Conservation (phyloP, 2,113 vertebrate genomes). For the Ceyx margarethae region DNA sequence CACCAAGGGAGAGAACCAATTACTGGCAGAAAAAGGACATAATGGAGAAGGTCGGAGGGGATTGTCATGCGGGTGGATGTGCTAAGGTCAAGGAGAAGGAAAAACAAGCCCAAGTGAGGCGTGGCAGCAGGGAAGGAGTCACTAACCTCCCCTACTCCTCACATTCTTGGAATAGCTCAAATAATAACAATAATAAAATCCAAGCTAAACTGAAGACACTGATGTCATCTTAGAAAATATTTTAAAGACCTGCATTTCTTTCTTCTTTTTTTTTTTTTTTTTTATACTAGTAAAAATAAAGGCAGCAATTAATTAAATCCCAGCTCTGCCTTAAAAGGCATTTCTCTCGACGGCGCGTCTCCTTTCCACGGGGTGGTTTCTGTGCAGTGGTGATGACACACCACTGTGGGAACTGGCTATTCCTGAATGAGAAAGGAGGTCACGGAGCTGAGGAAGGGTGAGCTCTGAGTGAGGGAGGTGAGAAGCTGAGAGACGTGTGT, state of each 20-base stretch:
- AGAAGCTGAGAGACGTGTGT: not conserved
- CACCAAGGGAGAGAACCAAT: not conserved
- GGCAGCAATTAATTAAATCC: constrained; percentile 31
- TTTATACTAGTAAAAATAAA: constrained; percentile 25
- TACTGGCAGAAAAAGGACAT: not conserved
- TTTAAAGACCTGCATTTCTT: constrained; percentile 16
- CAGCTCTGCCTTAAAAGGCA: constrained; percentile 27
- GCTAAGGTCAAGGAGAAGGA: constrained; percentile 15
- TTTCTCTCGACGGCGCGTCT: not conserved
- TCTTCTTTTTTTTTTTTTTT: not conserved
- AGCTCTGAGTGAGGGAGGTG: not conserved
- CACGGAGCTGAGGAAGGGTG: not conserved
- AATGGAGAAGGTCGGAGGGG: not conserved
- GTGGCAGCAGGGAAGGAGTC: not conserved
- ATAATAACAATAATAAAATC: constrained; percentile 11
- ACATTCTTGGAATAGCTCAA: constrained; percentile 52
- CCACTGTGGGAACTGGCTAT: not conserved
- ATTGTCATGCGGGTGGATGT: not conserved
- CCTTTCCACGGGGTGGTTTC: not conserved
- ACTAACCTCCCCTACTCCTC: not conserved
- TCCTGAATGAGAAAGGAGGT: constrained; percentile 29
- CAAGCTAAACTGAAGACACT: constrained; percentile 33
- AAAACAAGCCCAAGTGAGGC: not conserved
- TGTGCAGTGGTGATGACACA: constrained; percentile 16
- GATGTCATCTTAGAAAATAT: constrained; percentile 41